Percentiles rank a stretch among this genome's conserved stretches.
Evolutionary conservation across 2,113 vertebrate genomes (phyloP).

Genomic region (Anoura caudifer): DNA sequence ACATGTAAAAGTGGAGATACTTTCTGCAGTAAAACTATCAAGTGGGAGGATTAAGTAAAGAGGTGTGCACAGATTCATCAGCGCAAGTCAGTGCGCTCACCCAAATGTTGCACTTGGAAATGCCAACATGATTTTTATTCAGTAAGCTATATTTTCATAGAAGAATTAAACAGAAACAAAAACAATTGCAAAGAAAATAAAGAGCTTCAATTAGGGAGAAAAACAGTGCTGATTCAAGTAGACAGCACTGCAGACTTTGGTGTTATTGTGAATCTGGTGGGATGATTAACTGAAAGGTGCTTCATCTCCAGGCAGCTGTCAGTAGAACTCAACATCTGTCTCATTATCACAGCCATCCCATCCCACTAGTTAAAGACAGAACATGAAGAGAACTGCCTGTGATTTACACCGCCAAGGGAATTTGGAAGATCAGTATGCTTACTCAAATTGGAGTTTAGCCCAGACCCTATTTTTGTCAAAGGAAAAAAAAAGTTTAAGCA

Average conservation of each 20-base stretch:
- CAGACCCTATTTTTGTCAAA: constrained; percentile 27
- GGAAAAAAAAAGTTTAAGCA: neutral
- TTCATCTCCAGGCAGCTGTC: neutral
- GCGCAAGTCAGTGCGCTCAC: neutral
- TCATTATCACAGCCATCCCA: neutral
- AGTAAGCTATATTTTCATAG: constrained; percentile 19
- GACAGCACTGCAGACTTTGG: neutral
- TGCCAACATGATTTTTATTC: neutral
- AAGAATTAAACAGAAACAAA: neutral
- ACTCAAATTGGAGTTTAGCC: constrained; percentile 17
- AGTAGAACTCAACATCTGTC: neutral
- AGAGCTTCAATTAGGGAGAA: neutral
- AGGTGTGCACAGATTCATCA: neutral
- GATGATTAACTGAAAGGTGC: neutral
- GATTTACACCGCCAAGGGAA: neutral
- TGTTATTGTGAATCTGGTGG: neutral
- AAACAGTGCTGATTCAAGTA: neutral
- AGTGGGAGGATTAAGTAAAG: neutral
- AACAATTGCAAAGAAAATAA: neutral
- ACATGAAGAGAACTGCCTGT: neutral
- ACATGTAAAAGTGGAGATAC: neutral
- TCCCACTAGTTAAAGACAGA: neutral
- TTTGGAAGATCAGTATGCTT: constrained; percentile 6
- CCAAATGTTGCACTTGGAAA: neutral
- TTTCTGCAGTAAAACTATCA: neutral